Conservation (phyloP, 2,113 vertebrate genomes). For the Etheostoma spectabile region DNA sequence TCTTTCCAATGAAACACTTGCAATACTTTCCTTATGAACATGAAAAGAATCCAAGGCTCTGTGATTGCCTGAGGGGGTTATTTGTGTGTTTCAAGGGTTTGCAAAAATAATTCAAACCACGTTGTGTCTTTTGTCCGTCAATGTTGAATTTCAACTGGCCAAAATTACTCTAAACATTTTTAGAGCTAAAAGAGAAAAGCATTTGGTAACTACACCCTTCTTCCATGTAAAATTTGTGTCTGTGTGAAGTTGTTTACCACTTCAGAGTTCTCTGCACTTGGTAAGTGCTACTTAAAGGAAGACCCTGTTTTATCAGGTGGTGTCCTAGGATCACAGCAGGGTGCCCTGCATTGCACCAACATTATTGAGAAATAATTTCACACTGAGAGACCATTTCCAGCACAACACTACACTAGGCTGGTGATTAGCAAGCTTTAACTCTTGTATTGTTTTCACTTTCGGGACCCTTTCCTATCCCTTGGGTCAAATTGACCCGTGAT, state of each 20-base stretch:
- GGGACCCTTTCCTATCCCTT: no score
- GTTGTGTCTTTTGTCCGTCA: conserved; percentile 7
- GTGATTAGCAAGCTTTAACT: conserved; percentile 12
- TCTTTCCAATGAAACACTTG: conserved; percentile 64
- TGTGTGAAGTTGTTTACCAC: conserved; percentile 67
- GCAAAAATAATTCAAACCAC: conserved; percentile 37
- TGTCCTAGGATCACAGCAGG: conserved; percentile 61
- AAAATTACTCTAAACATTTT: conserved; percentile 25
- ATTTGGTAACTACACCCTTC: neutral
- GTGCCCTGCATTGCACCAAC: conserved; percentile 53
- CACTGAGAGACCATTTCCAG: conserved; percentile 65
- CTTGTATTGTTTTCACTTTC: no score
- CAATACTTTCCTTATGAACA: conserved; percentile 55
- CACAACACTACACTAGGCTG: conserved; percentile 13
- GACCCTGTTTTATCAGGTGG: conserved; percentile 64
- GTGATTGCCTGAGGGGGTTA: conserved; percentile 60
- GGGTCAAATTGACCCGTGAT: no score
- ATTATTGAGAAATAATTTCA: conserved; percentile 52
- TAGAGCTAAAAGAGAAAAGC: conserved; percentile 16
- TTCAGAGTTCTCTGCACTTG: conserved; percentile 38
- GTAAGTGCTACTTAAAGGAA: conserved; percentile 59
- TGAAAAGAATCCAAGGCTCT: conserved; percentile 68
- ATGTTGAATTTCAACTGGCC: conserved; percentile 15
- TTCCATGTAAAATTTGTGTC: conserved; percentile 33
- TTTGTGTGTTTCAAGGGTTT: conserved; percentile 60